phyloP scores from a whole-genome alignment of 2,888 invertebrate genomes.

The Xestia c-nigrum region DNA sequence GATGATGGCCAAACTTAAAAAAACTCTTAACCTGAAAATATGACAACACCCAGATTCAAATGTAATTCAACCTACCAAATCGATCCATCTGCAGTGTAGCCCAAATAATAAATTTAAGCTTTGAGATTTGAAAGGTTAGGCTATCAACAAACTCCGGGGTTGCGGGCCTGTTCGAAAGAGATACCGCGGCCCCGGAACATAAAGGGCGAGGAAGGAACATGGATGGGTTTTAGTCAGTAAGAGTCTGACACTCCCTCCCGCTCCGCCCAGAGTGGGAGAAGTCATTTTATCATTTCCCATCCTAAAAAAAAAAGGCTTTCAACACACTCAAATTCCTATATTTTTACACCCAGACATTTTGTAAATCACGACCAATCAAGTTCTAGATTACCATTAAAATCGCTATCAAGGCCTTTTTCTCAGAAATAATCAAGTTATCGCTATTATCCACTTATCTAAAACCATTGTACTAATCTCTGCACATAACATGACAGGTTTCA shows the following conservation, averaged over 20 bases:
- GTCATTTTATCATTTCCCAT: too few relatives aligned
- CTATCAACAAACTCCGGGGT: not conserved
- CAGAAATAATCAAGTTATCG: slow-evolving; percentile 8
- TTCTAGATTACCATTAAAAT: slow-evolving; percentile 10
- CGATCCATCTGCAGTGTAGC: not conserved
- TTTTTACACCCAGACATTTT: not conserved
- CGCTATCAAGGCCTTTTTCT: slow-evolving; percentile 13
- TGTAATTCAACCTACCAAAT: not conserved
- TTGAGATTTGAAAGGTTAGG: slow-evolving; percentile 5
- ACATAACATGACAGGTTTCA: slow-evolving; percentile 34
- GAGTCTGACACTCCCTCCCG: too few relatives aligned
- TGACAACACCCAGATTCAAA: not conserved
- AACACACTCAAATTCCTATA: not conserved
- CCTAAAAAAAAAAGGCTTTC: too few relatives aligned
- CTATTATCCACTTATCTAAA: slow-evolving; percentile 32
- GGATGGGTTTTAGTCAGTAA: too few relatives aligned
- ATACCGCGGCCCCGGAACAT: too few relatives aligned
- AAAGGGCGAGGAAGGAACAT: too few relatives aligned
- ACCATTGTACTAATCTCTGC: slow-evolving; percentile 31
- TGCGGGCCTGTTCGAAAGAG: too few relatives aligned
- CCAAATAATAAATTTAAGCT: not conserved
- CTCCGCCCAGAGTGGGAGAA: too few relatives aligned
- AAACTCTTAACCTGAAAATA: not conserved
- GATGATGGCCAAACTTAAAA: not conserved
- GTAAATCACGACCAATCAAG: not conserved